Conservation (phyloP, 2,113 vertebrate species). For the Pristiophorus japonicus region DNA sequence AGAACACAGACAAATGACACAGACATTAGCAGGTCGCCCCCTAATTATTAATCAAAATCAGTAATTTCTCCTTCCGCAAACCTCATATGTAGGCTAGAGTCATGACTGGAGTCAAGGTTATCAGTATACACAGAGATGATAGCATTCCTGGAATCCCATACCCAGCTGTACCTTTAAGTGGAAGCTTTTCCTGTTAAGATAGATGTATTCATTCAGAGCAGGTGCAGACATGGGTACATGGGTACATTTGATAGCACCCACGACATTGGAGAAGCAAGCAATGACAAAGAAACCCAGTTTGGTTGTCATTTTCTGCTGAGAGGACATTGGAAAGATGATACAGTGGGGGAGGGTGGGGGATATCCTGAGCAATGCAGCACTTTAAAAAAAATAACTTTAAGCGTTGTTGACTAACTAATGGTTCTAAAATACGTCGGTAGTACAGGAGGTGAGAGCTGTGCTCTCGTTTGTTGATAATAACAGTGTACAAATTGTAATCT, state of each 20-base stretch:
- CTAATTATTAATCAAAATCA: background rate
- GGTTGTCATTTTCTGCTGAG: conserved; percentile 30
- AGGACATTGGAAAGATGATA: conserved; percentile 30
- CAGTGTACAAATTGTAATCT: background rate
- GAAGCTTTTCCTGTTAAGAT: conserved; percentile 9
- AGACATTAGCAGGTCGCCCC: background rate
- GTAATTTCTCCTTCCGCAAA: background rate
- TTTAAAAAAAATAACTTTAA: too few species aligned
- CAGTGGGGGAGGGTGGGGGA: background rate
- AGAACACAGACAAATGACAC: background rate
- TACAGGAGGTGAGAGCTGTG: background rate
- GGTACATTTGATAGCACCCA: conserved; percentile 26
- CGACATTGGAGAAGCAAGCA: conserved; percentile 27
- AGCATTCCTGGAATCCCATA: background rate
- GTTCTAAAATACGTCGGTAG: background rate
- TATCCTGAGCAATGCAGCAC: conserved; percentile 1
- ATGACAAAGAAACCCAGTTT: conserved; percentile 21
- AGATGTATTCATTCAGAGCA: conserved; percentile 17
- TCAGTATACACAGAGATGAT: background rate
- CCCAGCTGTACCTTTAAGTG: conserved; percentile 26
- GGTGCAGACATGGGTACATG: conserved; percentile 30
- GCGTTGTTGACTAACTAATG: background rate
- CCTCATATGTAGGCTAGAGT: background rate
- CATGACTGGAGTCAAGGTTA: background rate
- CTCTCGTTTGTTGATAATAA: conserved; percentile 10